Conservation (phyloP, 2,113 vertebrate genomes). For the Channa argus region DNA sequence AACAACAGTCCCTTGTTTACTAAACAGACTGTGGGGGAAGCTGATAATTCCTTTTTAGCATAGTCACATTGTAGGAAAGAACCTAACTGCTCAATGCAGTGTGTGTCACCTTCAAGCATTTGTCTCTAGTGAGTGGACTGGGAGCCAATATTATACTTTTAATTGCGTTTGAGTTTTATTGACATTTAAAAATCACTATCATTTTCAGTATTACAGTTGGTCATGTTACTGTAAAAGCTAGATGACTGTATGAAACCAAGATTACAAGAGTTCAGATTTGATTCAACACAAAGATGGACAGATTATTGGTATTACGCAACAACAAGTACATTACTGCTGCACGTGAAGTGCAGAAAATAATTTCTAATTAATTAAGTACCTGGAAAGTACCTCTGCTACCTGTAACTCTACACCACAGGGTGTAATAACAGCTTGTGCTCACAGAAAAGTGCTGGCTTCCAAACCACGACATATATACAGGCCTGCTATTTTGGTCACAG, state of each 20-base stretch:
- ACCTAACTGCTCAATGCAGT: not conserved
- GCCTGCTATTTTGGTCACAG: not conserved
- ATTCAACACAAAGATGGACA: too few relatives aligned
- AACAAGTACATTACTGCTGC: too few relatives aligned
- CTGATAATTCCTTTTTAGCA: not conserved
- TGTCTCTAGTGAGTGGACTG: not conserved
- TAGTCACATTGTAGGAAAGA: conserved; percentile 14
- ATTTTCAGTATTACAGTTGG: not conserved
- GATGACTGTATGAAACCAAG: too few relatives aligned
- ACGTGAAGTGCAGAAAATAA: too few relatives aligned
- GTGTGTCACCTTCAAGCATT: not conserved
- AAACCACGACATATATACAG: too few relatives aligned
- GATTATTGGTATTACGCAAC: too few relatives aligned
- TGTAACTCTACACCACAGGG: not conserved
- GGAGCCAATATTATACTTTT: too few relatives aligned
- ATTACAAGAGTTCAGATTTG: too few relatives aligned
- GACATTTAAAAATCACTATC: not conserved
- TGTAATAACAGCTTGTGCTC: too few relatives aligned
- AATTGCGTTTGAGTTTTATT: too few relatives aligned
- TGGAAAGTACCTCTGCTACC: conserved; percentile 34
- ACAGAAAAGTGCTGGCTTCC: not conserved
- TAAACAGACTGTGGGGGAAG: rapidly evolving
- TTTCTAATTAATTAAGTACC: too few relatives aligned
- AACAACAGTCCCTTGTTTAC: not conserved
- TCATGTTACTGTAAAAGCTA: not conserved